A percentile compares a stretch with the other conserved stretches of the same genome.
Conservation (phyloP, 2,113 vertebrate species). For the Centropus bengalensis region DNA sequence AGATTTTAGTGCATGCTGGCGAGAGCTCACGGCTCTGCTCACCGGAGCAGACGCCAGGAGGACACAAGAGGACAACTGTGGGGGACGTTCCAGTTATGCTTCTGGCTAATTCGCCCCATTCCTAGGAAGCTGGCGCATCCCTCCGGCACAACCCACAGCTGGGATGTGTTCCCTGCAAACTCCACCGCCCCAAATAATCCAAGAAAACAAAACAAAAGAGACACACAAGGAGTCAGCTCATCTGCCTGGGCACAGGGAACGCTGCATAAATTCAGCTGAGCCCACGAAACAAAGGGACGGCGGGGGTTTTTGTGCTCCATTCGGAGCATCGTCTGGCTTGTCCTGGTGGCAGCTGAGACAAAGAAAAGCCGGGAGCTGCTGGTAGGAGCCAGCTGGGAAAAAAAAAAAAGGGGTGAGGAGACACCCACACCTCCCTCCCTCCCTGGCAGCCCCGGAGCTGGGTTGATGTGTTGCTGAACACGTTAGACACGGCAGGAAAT, state of each 20-base stretch:
- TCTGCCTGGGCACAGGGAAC: not conserved
- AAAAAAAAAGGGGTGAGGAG: not conserved
- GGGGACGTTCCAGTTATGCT: not conserved
- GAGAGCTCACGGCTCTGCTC: not conserved
- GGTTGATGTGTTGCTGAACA: constrained; percentile 61
- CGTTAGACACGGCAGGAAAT: constrained; percentile 61
- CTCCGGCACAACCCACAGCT: not conserved
- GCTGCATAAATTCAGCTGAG: not conserved
- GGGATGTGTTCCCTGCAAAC: not conserved
- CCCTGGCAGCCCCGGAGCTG: constrained; percentile 52
- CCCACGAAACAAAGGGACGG: constrained; percentile 1
- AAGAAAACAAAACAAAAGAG: not conserved
- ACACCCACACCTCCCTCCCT: constrained; percentile 29
- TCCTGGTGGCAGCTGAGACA: constrained; percentile 12
- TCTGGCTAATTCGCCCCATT: not conserved
- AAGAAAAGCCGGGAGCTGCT: constrained; percentile 29
- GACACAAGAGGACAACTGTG: not conserved
- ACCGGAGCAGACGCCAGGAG: not conserved
- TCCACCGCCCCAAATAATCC: constrained; percentile 6
- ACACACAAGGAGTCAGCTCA: accelerated
- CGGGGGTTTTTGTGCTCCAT: not conserved
- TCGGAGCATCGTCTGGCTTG: not conserved
- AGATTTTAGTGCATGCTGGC: accelerated
- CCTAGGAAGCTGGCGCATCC: not conserved
- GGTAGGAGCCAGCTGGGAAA: constrained; percentile 7